Evolutionary conservation across 2,797 vertebrate species (phyloP).

Genomic region (Muraenolepis orangiensis): DNA sequence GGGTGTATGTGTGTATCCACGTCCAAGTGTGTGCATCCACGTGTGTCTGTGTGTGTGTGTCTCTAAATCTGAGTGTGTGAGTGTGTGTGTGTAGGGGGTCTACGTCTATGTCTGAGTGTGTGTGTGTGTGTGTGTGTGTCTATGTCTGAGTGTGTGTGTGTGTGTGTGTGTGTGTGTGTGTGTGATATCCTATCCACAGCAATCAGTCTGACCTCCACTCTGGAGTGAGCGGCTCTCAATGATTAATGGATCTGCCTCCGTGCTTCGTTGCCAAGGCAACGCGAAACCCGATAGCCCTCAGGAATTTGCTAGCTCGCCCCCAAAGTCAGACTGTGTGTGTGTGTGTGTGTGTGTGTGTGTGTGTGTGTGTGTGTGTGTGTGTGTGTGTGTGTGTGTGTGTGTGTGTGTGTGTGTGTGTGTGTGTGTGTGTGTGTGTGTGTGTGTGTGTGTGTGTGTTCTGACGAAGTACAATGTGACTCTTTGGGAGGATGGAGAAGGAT

Average conservation of each 20-base stretch:
- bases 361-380: constrained; percentile 35
- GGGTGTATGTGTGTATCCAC: constrained; percentile 11
- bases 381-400: constrained; percentile 35
- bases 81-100: constrained; percentile 21
- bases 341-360: constrained; percentile 32
- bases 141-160: constrained; percentile 46
- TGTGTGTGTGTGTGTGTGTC: constrained; percentile 77
- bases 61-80: constrained; percentile 60
- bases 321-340: constrained; percentile 54
- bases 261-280: constrained; percentile 96
- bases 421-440: constrained; percentile 35
- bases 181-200: constrained; percentile 99
- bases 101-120: constrained; percentile 11
- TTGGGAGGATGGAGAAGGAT: constrained; percentile 53
- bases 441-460: constrained; percentile 34
- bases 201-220: constrained; percentile 99
- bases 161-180: constrained; percentile 62
- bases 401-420: constrained; percentile 35
- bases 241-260: constrained; percentile 99
- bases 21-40: constrained; percentile 69
- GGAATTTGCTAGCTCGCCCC: constrained; percentile 88
- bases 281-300: constrained; percentile 91
- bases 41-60: not conserved
- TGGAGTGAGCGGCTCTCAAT: constrained; percentile 93
- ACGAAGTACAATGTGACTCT: constrained; percentile 47